Evolutionary conservation across 2,113 vertebrate genomes (phyloP).

Genomic region (Melanerpes aurifrons): DNA sequence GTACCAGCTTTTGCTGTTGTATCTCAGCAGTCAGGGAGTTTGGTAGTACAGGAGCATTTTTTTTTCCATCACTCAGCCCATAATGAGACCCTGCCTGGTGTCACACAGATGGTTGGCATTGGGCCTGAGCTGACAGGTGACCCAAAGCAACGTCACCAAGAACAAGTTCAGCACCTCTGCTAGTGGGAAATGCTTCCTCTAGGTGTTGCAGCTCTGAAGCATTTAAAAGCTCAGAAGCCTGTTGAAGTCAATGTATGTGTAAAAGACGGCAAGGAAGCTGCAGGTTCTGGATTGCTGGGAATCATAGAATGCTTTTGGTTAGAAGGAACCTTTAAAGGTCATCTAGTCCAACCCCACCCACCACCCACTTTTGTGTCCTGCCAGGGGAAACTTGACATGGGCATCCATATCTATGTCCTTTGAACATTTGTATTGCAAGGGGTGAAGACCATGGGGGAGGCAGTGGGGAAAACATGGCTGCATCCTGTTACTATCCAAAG

Average conservation of each 20-base stretch:
- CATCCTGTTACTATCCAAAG: not conserved
- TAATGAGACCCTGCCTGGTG: not conserved
- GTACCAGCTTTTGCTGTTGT: not conserved
- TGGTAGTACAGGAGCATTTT: fast-evolving
- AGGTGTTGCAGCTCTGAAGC: not conserved
- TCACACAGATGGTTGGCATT: not conserved
- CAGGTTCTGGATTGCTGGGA: not conserved
- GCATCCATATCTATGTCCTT: not conserved
- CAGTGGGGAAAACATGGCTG: not conserved
- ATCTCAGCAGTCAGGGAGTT: not conserved
- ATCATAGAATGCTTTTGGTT: not conserved
- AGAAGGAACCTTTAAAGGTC: too few relatives aligned
- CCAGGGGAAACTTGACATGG: not conserved
- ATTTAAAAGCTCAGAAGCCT: not conserved
- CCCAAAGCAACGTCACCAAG: not conserved
- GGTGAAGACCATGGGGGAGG: fast-evolving
- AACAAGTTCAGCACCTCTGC: not conserved
- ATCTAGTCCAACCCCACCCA: too few relatives aligned
- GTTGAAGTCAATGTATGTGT: fast-evolving
- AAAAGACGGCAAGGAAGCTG: not conserved
- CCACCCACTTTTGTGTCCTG: not conserved
- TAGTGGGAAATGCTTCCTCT: not conserved
- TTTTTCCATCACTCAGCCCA: not conserved
- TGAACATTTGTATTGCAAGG: not conserved
- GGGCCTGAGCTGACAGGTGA: not conserved